Conservation (phyloP, 1,140 invertebrate genomes). For the Oppia nitens region DNA sequence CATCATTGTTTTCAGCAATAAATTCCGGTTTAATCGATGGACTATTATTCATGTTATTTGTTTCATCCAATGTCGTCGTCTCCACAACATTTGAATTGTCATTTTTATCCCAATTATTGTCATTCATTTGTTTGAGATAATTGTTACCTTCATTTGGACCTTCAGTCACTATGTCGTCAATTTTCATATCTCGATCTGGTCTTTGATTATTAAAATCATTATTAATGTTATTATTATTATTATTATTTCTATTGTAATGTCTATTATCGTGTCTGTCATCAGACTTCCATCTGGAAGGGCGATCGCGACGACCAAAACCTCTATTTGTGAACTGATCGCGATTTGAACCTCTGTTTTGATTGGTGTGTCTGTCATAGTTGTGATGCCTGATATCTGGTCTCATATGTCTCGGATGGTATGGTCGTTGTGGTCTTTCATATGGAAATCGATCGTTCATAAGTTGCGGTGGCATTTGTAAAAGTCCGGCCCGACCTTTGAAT, state of each 20-base stretch:
- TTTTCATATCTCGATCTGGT: too few species aligned
- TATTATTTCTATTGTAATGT: background rate
- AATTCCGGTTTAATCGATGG: too few species aligned
- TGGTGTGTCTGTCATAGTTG: background rate
- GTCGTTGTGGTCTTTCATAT: background rate
- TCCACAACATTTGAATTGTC: too few species aligned
- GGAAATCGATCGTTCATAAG: background rate
- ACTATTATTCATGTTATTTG: too few species aligned
- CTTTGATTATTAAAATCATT: background rate
- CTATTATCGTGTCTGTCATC: background rate
- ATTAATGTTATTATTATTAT: background rate
- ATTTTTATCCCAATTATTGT: too few species aligned
- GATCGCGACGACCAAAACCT: background rate
- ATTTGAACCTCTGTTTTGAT: background rate
- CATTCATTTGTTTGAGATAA: too few species aligned
- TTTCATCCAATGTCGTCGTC: too few species aligned
- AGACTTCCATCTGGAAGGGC: background rate
- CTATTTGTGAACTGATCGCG: background rate
- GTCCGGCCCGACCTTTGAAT: background rate
- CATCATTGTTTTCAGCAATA: too few species aligned
- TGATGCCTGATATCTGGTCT: background rate
- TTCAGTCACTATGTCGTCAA: background rate
- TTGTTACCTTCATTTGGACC: too few species aligned
- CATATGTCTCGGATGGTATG: background rate
- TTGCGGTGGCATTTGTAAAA: background rate